These are phyloP conservation scores for Hydrochoerus hydrochaeris DNA, from an alignment of 2,113 vertebrate genomes.

Conservation along the genomic window DNA sequence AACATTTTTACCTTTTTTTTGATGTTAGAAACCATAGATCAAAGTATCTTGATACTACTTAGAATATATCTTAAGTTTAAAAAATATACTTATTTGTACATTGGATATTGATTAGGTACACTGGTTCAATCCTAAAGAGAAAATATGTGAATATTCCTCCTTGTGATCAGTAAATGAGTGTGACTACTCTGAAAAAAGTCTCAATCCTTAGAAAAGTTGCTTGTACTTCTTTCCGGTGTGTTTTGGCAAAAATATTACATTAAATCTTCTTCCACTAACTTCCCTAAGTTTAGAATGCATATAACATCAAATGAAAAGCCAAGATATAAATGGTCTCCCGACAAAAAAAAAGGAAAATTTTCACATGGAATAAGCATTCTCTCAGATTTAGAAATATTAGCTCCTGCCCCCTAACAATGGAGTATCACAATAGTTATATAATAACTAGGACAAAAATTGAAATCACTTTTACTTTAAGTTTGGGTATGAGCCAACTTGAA, in stretches of 20 bases:
- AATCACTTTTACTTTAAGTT: not conserved
- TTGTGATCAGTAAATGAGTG: not conserved
- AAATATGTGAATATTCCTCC: not conserved
- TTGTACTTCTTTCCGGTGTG: not conserved
- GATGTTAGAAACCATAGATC: not conserved
- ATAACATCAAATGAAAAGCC: not conserved
- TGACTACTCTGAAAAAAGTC: not conserved
- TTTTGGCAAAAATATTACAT: not conserved
- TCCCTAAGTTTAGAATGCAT: not conserved
- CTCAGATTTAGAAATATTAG: not conserved
- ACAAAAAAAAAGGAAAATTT: not conserved
- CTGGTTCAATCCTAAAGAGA: not conserved
- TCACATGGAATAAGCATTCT: not conserved
- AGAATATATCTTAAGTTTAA: not conserved
- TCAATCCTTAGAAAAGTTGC: not conserved
- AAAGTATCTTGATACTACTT: not conserved
- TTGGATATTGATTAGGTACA: not conserved
- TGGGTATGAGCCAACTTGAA: not conserved
- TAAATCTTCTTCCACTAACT: not conserved
- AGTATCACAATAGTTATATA: not conserved
- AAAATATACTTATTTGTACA: not conserved
- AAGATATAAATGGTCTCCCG: not conserved
- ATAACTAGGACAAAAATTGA: constrained; percentile 12
- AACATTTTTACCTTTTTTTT: not conserved
- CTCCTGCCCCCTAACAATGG: not conserved